Evolutionary conservation across 1,140 invertebrate genomes (phyloP).

Genomic region (Magallana angulata): DNA sequence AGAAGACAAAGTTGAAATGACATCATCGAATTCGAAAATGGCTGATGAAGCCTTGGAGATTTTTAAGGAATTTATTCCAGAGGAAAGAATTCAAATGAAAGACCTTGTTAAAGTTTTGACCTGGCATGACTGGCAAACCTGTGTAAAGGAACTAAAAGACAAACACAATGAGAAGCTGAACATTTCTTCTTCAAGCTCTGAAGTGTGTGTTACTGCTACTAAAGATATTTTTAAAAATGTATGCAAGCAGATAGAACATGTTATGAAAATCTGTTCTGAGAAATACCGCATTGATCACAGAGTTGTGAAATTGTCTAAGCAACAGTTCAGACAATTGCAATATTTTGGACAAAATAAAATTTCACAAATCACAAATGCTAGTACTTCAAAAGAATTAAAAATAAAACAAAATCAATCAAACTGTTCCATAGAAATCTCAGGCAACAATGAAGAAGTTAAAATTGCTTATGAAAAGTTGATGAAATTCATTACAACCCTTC

Average conservation of each 20-base stretch:
- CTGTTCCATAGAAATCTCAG: constrained; percentile 3
- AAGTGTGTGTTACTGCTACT: neutral
- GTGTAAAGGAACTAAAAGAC: neutral
- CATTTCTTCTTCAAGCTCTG: neutral
- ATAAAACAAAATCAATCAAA: neutral
- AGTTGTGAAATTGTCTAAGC: neutral
- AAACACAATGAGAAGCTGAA: neutral
- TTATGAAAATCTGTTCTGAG: constrained; percentile 24
- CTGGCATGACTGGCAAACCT: neutral
- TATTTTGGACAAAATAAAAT: constrained; percentile 32
- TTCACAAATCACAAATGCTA: neutral
- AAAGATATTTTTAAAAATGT: neutral
- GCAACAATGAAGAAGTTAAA: constrained; percentile 34
- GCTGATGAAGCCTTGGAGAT: neutral
- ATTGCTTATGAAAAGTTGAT: constrained; percentile 29
- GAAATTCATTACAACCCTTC: constrained; percentile 17
- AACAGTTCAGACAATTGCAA: constrained; percentile 6
- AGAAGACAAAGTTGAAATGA: constrained; percentile 3
- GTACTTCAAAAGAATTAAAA: neutral
- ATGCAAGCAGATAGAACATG: constrained; percentile 1
- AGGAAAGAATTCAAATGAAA: constrained; percentile 1
- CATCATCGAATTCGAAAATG: constrained; percentile 16
- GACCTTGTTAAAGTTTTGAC: constrained; percentile 24
- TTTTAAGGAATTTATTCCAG: neutral
- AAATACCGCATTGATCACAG: neutral